phyloP scores from a whole-genome alignment of 2,113 vertebrate genomes.

The Gopherus evgoodei region DNA sequence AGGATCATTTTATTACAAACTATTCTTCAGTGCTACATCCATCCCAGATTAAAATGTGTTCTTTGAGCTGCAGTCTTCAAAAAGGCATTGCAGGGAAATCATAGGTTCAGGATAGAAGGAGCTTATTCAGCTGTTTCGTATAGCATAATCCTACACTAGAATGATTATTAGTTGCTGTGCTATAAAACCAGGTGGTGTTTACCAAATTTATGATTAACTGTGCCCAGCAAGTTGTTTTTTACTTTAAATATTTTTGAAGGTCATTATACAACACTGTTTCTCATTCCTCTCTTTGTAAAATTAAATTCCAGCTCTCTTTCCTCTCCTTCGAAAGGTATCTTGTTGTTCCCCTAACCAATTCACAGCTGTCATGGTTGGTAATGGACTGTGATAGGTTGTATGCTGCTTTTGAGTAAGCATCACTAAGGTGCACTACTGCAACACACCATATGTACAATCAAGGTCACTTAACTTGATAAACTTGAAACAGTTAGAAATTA shows the following conservation, averaged over 20 bases:
- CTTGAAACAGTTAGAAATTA: background rate
- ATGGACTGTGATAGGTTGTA: background rate
- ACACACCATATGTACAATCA: background rate
- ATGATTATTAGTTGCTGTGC: background rate
- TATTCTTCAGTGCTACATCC: background rate
- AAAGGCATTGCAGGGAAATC: background rate
- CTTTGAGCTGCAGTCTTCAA: background rate
- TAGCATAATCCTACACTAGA: background rate
- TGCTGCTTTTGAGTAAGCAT: background rate
- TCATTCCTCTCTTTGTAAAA: background rate
- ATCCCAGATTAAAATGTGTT: background rate
- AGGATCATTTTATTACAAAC: background rate
- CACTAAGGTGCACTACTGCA: background rate
- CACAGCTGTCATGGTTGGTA: background rate
- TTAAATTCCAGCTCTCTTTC: background rate
- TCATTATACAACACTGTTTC: background rate
- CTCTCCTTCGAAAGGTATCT: background rate
- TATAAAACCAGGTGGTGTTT: background rate
- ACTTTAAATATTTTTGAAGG: background rate
- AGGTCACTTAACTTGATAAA: background rate
- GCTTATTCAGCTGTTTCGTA: background rate
- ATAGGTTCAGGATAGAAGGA: accelerated
- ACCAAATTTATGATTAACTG: background rate
- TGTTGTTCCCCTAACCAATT: background rate
- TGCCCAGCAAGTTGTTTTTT: background rate